Conservation (phyloP, 2,888 invertebrate genomes). For the Caradrina kadenii region DNA sequence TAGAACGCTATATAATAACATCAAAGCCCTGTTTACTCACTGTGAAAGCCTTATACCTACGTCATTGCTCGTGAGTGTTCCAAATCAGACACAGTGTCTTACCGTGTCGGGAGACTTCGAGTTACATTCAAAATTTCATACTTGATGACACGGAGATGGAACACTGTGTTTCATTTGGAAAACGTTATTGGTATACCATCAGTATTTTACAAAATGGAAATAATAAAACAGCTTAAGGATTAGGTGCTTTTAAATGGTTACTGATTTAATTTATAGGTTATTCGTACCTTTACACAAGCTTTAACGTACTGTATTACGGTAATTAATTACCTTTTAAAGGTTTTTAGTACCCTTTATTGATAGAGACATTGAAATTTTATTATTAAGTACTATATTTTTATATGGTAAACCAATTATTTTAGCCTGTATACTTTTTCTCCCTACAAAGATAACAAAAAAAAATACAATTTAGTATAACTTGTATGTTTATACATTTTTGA, state of each 20-base stretch:
- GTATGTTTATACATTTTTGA: conserved; percentile 14
- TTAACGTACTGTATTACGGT: conserved; percentile 5
- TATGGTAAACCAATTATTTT: neutral
- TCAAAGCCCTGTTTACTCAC: conserved; percentile 89
- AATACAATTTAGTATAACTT: neutral
- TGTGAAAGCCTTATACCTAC: conserved; percentile 86
- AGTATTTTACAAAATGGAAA: conserved; percentile 61
- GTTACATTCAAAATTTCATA: conserved; percentile 36
- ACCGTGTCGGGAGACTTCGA: conserved; percentile 30
- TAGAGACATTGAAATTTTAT: conserved; percentile 15
- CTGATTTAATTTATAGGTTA: conserved; percentile 30
- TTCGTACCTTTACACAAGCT: conserved; percentile 8
- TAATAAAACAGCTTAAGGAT: conserved; percentile 51
- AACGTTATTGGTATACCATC: conserved; percentile 65
- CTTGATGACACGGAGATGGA: conserved; percentile 12
- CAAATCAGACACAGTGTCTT: conserved; percentile 65
- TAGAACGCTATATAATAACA: conserved; percentile 87
- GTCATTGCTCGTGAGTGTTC: conserved; percentile 70
- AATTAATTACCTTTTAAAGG: conserved; percentile 16
- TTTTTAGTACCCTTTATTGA: conserved; percentile 2
- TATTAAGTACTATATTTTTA: conserved; percentile 17
- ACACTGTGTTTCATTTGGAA: conserved; percentile 62
- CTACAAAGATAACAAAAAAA: conserved; percentile 31
- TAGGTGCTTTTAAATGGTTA: conserved; percentile 46
- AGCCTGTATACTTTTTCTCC: conserved; percentile 15